These are phyloP conservation scores for Stictonetta naevosa DNA, from an alignment of 2,113 vertebrate genomes.

Conservation along the genomic window DNA sequence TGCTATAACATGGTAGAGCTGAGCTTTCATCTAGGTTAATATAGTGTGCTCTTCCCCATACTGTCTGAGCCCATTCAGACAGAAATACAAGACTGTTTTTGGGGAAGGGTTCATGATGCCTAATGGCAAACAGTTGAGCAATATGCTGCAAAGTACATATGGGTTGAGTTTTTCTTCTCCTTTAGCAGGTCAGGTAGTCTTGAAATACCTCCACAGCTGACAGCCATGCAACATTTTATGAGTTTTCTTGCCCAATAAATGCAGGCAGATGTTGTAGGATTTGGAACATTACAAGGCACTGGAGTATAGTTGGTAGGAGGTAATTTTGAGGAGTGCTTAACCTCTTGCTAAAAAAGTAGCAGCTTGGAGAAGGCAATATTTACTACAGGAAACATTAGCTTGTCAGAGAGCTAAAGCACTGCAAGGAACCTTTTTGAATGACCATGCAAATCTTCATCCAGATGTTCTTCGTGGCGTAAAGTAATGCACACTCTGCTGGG, in stretches of 20 bases:
- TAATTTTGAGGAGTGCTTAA: constrained; percentile 69
- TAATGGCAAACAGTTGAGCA: constrained; percentile 62
- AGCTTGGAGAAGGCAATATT: constrained; percentile 68
- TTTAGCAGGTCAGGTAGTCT: constrained; percentile 20
- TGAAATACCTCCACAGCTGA: constrained; percentile 54
- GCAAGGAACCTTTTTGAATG: constrained; percentile 1
- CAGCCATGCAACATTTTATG: constrained; percentile 55
- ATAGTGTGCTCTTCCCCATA: not conserved
- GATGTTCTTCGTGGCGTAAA: constrained; percentile 27
- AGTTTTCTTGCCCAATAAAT: constrained; percentile 53
- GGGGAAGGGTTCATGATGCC: constrained; percentile 30
- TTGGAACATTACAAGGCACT: constrained; percentile 63
- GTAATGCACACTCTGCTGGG: not conserved
- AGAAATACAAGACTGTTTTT: constrained; percentile 35
- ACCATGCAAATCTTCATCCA: constrained; percentile 25
- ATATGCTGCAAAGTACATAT: constrained; percentile 20
- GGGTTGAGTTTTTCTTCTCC: constrained; percentile 20
- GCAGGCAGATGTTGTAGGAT: constrained; percentile 65
- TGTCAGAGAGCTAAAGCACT: constrained; percentile 43
- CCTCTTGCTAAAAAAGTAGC: constrained; percentile 74
- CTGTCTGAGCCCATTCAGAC: constrained; percentile 35
- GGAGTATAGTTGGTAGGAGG: constrained; percentile 64
- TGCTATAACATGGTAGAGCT: not conserved
- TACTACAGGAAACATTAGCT: constrained; percentile 72
- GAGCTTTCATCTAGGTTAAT: not conserved